Base-by-base conservation (phyloP, 2,888 invertebrate species). In the Lumbricus terrestris region DNA sequence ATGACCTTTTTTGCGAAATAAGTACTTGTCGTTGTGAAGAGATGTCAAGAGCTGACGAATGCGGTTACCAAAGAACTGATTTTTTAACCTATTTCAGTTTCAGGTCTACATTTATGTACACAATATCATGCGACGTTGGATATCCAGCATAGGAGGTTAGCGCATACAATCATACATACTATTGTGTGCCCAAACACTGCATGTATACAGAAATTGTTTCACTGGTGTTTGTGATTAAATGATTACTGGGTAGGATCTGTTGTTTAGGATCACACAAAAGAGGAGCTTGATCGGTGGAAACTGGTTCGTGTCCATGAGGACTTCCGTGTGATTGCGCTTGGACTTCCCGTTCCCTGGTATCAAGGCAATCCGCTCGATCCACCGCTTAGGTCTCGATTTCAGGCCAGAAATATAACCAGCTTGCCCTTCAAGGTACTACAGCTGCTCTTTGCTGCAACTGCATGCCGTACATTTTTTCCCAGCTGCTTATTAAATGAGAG, bases 311-410 rank as follows among this genome's bases (percentile, higher is more conserved):
- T 99, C 0, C 97, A 97, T 93, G 98, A 98, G 94, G 96, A 97
- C 93, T 99, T 99, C 95, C 96, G 98, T 91, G 95, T 95, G 90
- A 94, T 95, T 92, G 94, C 95, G 89, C 93, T 95, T 90, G 95
- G 95, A 0, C 92, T 95, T 29, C 95, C 95, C 13, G 94, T 95
- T 8, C 95, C 95, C 34, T 93, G 94, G 89, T 95, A 95, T 93
- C 94, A 94, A 91, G 99, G 99, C 11, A 98, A 98, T 95, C 98
- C 98, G 0, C 95, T 99, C 69, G 99, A 99, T 96, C 99, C 99
- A 37, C 99, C 99, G 0, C 95, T 99, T 47, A 96, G 99, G 90
- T 98, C 98, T 0, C 96, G 99, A 91, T 99, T 99, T 95, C 99
- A 99, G 95, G 98, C 98, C 0, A 96, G 98, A 94, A 97, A 98